phyloP scores from a whole-genome alignment of 2,113 vertebrate genomes.

The Triplophysa siluroides region DNA sequence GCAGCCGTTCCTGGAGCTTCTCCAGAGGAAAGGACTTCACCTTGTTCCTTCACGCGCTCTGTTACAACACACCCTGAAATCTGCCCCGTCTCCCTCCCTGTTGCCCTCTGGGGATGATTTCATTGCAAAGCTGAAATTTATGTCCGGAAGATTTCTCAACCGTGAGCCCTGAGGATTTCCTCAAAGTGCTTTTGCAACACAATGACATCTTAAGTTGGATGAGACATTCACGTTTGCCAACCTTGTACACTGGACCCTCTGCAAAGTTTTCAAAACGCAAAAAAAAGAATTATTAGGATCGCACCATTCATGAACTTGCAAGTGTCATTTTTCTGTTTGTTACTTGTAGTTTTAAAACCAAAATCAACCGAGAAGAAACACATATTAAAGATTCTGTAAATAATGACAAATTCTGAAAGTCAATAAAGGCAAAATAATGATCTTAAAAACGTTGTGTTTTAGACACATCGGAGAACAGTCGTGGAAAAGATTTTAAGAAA shows the following conservation, averaged over 20 bases:
- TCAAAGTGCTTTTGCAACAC: constrained; percentile 23
- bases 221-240: constrained; percentile 48
- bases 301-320: too few relatives aligned
- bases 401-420: too few relatives aligned
- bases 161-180: not conserved
- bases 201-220: constrained; percentile 41
- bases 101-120: not conserved
- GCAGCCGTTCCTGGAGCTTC: constrained; percentile 18
- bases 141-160: constrained; percentile 37
- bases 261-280: not conserved
- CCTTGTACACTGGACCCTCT: not conserved
- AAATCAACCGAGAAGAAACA: not conserved
- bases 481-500: not conserved
- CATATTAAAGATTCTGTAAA: too few relatives aligned
- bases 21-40: constrained; percentile 11
- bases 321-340: too few relatives aligned
- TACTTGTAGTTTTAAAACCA: not conserved
- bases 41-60: constrained; percentile 23
- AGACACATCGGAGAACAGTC: not conserved
- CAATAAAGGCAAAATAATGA: not conserved
- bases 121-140: not conserved
- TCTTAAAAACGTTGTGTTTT: not conserved
- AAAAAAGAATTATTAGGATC: too few relatives aligned
- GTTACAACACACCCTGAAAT: constrained; percentile 43
- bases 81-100: constrained; percentile 14